Evolutionary conservation across 2,797 vertebrate species (phyloP), one percentile per base, ranked within the genome.

Genomic region (Pseudochirops corinnae): DNA sequence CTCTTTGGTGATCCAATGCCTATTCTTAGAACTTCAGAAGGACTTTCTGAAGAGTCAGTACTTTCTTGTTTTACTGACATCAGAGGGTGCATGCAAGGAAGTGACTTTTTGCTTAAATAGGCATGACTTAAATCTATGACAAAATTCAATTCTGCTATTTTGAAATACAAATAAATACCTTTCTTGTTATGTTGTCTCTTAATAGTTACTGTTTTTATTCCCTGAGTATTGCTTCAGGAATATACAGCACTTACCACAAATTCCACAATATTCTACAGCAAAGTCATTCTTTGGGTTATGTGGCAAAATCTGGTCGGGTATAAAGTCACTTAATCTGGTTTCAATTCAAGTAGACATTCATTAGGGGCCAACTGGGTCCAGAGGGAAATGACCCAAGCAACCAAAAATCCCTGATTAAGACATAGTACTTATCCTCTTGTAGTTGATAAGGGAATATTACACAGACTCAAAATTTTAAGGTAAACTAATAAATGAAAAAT

Each of bases 191-290:
- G 91, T 93, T 21, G 4, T 24, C 5, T 58, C 94, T 91, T 50
- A 74, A 94, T 91, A 93, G 91, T 96, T 87, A 28, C 67, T 96
- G 46, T 96, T 87, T 87, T 56, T 92, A 95, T 95, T 95, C 11
- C 92, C 92, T 95, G 95, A 95, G 96, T 95, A 91, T 62, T 91
- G 95, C 91, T 50, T 92, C 95, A 94, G 92, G 92, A 94, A 39
- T 11, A 46, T 50, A 50, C 21, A 50, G 10, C 21, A 95, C 92
- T 97, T 92, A 96, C 94, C 93, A 93, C 93, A 97, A 90, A 87
- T 97, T 95, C 92, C 95, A 95, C 93, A 97, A 91, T 74, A 94
- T 82, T 87, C 10, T 46, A 87, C 24, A 46, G 21, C 10, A 87
- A 46, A 82, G 39, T 87, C 74, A 93, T 93, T 96, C 97, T 95